Conservation (phyloP, 2,113 vertebrate species). For the Rhagologus leucostigma region DNA sequence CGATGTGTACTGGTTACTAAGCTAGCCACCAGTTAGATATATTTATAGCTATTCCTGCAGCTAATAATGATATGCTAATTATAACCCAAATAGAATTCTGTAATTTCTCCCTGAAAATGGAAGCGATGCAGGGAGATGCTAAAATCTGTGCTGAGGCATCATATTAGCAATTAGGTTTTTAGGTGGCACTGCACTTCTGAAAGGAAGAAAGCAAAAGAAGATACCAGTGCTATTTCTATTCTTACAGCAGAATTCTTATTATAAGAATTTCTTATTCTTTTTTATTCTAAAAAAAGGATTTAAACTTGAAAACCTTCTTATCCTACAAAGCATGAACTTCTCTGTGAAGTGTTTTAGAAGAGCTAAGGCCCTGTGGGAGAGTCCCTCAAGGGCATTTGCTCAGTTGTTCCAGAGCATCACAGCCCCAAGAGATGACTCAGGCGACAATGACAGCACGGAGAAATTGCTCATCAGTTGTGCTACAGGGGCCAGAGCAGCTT, state of each 20-base stretch:
- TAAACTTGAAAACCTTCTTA: constrained; percentile 10
- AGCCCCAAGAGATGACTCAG: background rate
- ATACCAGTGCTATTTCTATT: background rate
- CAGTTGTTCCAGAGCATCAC: background rate
- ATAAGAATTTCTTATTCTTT: too few relatives aligned
- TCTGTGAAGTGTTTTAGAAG: background rate
- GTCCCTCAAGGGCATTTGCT: background rate
- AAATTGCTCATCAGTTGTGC: background rate
- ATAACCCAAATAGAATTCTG: constrained; percentile 48
- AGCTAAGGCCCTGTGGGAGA: background rate
- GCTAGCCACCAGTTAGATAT: constrained; percentile 41
- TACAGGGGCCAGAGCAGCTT: background rate
- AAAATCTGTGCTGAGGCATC: constrained; percentile 26
- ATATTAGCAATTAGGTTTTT: background rate
- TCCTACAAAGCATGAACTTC: background rate
- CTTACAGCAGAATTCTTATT: too few relatives aligned
- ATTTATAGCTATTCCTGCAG: constrained; percentile 51
- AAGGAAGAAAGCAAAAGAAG: background rate
- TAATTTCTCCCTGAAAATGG: constrained; percentile 42
- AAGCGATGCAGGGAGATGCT: background rate
- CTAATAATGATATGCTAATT: constrained; percentile 71
- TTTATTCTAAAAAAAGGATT: background rate
- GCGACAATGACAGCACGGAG: rapidly evolving
- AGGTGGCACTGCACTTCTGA: background rate
- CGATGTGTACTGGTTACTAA: constrained; percentile 44